Evolutionary conservation across 2,797 vertebrate species (phyloP), one percentile per base, ranked within the genome.

Genomic region (Chloroceryle amazona): DNA sequence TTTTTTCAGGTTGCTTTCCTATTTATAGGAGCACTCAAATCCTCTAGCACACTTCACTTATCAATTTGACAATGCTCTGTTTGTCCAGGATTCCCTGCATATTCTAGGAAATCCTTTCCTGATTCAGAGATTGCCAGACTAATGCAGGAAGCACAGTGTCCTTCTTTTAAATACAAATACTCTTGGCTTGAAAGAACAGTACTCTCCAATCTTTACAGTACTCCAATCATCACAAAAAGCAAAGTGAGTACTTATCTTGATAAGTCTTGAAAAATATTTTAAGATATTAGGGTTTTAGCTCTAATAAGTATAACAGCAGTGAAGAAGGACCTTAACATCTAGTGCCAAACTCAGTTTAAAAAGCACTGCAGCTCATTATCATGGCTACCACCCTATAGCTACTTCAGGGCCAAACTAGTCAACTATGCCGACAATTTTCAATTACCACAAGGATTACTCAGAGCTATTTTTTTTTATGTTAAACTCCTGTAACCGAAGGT

Each of bases 1-100:
- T 78, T 95, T 76, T 91, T 96, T 71, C 70, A 89, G 58, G 68
- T 7, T 82, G 22, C 21, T 46, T 90, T 82, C 74, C 68, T 97
- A 74, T 82, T 92, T 93, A 63, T 28, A 81, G 70, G 86, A 86
- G 44, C 17, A 78, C 61, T 63, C 71, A 51, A 68, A 76, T 65
- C 37, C 62, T 83, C 73, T 17, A 89, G 68, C 78, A 94, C 11
- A 11, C 57, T 95, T 70, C 73, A 17, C 46, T 87, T 79, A 80
- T 16, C 92, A 61, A 33, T 78, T 83, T 84, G 84, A 65, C 65
- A 68, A 33, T 1, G 0, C 13, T 68, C n/a, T 23, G 46, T 72
- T 70, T 75, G 25, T 17, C 54, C 72, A 68, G 52, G 39, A 68
- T 52, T 80, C 51, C 49, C 37, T 70, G 37, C 5, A 46, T 35